Base-by-base conservation (phyloP, 2,888 invertebrate species). In the Erannis defoliaria region DNA sequence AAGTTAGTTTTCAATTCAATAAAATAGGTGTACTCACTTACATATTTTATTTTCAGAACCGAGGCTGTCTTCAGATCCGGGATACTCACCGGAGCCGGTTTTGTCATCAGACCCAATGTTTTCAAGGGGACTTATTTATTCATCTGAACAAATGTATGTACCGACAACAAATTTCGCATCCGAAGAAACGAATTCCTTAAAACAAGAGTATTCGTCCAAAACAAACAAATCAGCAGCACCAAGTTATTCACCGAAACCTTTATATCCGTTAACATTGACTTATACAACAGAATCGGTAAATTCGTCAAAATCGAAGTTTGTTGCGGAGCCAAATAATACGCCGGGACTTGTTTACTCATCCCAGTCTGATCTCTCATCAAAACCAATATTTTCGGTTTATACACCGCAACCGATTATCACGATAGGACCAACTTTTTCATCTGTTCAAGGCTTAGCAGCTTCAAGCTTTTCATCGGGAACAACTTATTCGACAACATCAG, bases 121-220 rank as follows among this genome's bases (percentile, higher is more conserved):
- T 31, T 40, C 31, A 40, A 53, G 42, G 14, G 51, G 29, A 40
- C 19, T 51, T 35, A 35, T 38, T 16, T 50, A 16, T 18, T 18
- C 38, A 16, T 38, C 42, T 8, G 14, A 42, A 42, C 0, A 18
- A 23, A 16, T 14, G 1, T 26, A 26, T 38, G 5, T 4, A 26
- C 16, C 50, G 4, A 18, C 38, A 26, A 14, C 50, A 29, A 12
- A 12, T 29, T 26, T 9, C 10, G 10, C 18, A 4, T 21, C 14
- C 8, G 9, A 37, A 8, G 1, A 16, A 18, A 19, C 5, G 0
- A 33, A 23, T 26, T 37, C 49, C 9, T 19, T 14, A 14, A 14
- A n/a, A n/a, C 1, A 8, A 35, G 16, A 16, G 6, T 16, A 37
- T 50, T 29, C 12, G 5, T 31, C 46, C 10, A 18, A 46, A 16